Evolutionary conservation across 2,113 vertebrate genomes (phyloP), one percentile per base, ranked within the genome.

Genomic region (Pachypanchax playfairii): DNA sequence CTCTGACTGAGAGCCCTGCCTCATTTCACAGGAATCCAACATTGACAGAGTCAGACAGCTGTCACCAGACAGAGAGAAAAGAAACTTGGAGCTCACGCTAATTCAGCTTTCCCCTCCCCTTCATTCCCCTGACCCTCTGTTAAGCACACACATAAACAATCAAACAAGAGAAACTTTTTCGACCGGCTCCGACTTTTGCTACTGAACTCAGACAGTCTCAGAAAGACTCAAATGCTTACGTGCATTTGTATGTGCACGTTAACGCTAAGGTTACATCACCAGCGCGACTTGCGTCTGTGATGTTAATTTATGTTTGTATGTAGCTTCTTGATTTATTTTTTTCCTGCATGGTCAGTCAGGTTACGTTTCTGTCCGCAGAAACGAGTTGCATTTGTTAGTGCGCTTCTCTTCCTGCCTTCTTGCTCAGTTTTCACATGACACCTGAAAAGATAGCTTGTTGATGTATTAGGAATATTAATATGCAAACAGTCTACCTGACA

Each of bases 401-500:
- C 66, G 73, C 79, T 80, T 77, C 72, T 57, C 69, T 66, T 73
- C 42, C 64, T 73, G 70, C 51, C 50, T 20, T 58, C 69, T 56
- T 63, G 63, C 87, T 79, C 78, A 65, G 73, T 87, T 88, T 86
- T 68, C 77, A 81, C 80, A 75, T 84, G 89, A 90, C 89, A 89
- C 86, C 41, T 69, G 70, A 86, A 87, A 72, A 90, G 88, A 91
- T 90, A 90, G 89, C 88, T 85, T 87, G 88, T 88, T 89, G 87
- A 90, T 90, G 91, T 90, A 88, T 91, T 91, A 91, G 84, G 87
- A 91, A 90, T 90, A 93, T 92, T 91, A 91, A 93, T 91, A 92
- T 92, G 91, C 91, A 91, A 87, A 86, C 84, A 85, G 88, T 77
- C 91, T 90, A 87, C 89, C 92, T 92, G 87, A 87, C 89, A 70